phyloP scores from a whole-genome alignment of 2,888 invertebrate species.

The Acrobasis repandana region DNA sequence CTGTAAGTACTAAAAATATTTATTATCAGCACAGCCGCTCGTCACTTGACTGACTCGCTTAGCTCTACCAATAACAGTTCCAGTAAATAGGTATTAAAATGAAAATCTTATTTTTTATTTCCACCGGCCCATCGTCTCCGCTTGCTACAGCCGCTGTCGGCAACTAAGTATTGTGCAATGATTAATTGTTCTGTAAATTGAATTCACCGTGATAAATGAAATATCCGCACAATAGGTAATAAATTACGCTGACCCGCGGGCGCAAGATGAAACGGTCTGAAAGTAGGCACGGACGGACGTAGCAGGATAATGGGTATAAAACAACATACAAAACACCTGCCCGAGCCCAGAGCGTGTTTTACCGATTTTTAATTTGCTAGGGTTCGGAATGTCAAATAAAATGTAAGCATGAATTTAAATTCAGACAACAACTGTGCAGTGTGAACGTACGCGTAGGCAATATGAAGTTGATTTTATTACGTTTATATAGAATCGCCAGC shows the following conservation, averaged over 20 bases:
- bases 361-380: slow-evolving; percentile 55
- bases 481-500: too few species aligned
- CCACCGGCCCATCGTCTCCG: slow-evolving; percentile 49
- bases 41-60: background rate
- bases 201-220: slow-evolving; percentile 83
- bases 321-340: slow-evolving; percentile 72
- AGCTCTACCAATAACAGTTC: background rate
- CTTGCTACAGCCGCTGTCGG: slow-evolving; percentile 68
- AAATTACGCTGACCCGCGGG: slow-evolving; percentile 80
- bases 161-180: slow-evolving; percentile 80
- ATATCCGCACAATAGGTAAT: slow-evolving; percentile 82
- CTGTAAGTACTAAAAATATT: too few species aligned
- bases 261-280: slow-evolving; percentile 77
- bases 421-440: background rate
- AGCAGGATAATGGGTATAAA: slow-evolving; percentile 68
- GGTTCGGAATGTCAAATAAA: slow-evolving; percentile 28
- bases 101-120: slow-evolving; percentile 51
- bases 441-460: background rate
- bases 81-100: slow-evolving; percentile 36
- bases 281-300: slow-evolving; percentile 71
- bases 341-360: slow-evolving; percentile 54
- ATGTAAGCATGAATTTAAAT: background rate
- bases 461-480: too few species aligned
- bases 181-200: slow-evolving; percentile 82
- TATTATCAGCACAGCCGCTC: too few species aligned